phyloP scores from a whole-genome alignment of 2,888 invertebrate genomes.

The Lucinisca nassula region DNA sequence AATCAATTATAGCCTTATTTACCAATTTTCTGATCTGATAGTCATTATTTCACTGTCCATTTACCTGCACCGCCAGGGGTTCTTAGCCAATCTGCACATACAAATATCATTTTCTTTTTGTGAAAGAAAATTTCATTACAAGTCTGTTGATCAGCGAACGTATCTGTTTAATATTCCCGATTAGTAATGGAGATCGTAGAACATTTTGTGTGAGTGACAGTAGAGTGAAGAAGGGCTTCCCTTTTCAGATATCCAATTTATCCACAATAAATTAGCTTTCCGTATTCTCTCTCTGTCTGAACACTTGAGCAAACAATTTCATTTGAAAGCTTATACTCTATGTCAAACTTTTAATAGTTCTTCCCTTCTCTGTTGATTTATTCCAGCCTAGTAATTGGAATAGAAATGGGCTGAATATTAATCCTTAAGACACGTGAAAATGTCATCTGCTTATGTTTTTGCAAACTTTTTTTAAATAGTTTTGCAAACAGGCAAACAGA shows the following conservation, averaged over 20 bases:
- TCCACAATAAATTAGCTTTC: conserved; percentile 34
- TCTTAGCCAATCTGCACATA: neutral
- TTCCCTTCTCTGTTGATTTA: conserved; percentile 1
- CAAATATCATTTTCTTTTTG: neutral
- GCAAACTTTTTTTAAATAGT: too few relatives aligned
- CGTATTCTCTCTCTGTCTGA: neutral
- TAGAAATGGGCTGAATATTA: conserved; percentile 10
- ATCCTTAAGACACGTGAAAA: too few relatives aligned
- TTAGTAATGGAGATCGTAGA: neutral
- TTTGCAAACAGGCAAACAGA: too few relatives aligned
- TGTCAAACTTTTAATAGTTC: conserved; percentile 19
- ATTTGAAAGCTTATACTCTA: conserved; percentile 26
- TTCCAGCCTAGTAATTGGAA: conserved; percentile 16
- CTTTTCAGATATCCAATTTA: conserved; percentile 26
- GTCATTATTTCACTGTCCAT: neutral
- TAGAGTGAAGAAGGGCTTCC: conserved; percentile 1
- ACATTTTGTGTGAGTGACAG: conserved; percentile 20
- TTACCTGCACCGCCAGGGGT: neutral
- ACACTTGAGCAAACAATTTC: conserved; percentile 37
- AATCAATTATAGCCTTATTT: neutral
- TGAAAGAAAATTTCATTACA: conserved; percentile 8
- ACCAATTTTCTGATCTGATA: neutral
- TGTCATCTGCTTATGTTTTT: too few relatives aligned
- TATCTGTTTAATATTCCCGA: conserved; percentile 27
- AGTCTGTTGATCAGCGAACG: neutral